Evolutionary conservation across 2,797 vertebrate species (phyloP), one percentile per base, ranked within the genome.

Genomic region (Helostoma temminkii): DNA sequence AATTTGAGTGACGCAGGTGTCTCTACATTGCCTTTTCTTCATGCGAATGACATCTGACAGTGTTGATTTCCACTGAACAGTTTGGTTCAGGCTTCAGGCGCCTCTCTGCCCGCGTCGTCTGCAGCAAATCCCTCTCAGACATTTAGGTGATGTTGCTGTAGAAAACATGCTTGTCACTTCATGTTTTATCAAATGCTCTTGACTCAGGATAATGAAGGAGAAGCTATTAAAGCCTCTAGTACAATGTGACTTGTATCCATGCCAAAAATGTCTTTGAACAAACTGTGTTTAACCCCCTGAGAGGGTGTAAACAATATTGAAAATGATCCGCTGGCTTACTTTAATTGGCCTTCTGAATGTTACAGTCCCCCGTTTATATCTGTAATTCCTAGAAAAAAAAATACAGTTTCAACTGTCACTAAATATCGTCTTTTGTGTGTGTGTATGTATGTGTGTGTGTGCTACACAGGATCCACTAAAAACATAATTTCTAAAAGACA

Each of bases 121-220:
- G 46, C 70, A 48, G 59, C 37, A 14, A 65, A 73, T 71, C 80
- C 71, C 76, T 74, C 25, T 64, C 50, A 76, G 77, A 87, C 79
- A 57, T 73, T 80, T 64, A 73, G 65, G 66, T 60, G 57, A 50
- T 21, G 70, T 45, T 47, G 54, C 70, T 60, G 75, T 14, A 55
- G 50, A 68, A 76, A 86, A 72, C 62, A 55, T 48, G 16, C 74
- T 65, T 89, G 89, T 91, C 91, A 86, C 83, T 77, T 85, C 22
- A 7, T 0, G 72, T 89, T 74, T 76, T 42, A 60, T 89, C 85
- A 83, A 74, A 83, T 1, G 49, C 49, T 60, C 74, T 76, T 57
- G 75, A 84, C 72, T 75, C 79, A 64, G 74, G 78, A 74, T 83
- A 86, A 84, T 82, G 75, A 82, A 49, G 52, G 46, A 45, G 57